Evolutionary conservation across 1,140 invertebrate species (phyloP).

Genomic region (Hylyphantes graminicola): DNA sequence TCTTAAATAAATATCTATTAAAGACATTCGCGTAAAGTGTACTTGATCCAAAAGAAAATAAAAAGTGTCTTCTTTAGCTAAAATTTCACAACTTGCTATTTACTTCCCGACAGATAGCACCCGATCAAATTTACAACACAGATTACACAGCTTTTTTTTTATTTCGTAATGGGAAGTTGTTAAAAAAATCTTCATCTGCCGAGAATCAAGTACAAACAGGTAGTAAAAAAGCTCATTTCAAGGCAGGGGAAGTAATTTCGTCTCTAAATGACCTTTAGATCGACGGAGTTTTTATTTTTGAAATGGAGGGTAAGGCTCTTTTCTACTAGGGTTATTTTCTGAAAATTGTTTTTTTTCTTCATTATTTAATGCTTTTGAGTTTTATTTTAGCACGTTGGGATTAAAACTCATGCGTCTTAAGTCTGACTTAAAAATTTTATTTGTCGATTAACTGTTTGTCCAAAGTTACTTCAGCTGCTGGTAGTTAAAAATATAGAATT

Average conservation of each 20-base stretch:
- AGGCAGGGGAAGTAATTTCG: conserved; percentile 50
- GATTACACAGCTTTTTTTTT: conserved; percentile 34
- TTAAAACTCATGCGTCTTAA: too few species aligned
- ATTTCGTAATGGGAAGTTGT: background rate
- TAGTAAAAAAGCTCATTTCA: conserved; percentile 40
- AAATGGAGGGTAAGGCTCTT: too few species aligned
- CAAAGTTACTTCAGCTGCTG: too few species aligned
- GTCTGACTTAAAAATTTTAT: too few species aligned
- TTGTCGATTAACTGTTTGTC: too few species aligned
- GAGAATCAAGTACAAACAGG: conserved; percentile 23
- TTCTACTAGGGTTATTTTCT: too few species aligned
- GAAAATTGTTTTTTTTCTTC: too few species aligned
- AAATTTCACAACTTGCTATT: conserved; percentile 38
- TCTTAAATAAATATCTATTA: background rate
- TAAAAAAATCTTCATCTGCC: conserved; percentile 19
- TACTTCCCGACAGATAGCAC: conserved; percentile 5
- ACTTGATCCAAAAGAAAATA: background rate
- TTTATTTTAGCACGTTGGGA: too few species aligned
- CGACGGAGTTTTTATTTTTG: conserved; percentile 2
- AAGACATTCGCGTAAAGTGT: too few species aligned
- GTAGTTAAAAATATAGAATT: too few species aligned
- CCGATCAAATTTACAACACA: conserved; percentile 43
- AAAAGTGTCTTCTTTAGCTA: background rate
- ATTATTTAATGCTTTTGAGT: too few species aligned
- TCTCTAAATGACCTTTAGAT: conserved; percentile 54